Evolutionary conservation across 1,140 invertebrate genomes (phyloP).

Genomic region (Brachionus calyciflorus): DNA sequence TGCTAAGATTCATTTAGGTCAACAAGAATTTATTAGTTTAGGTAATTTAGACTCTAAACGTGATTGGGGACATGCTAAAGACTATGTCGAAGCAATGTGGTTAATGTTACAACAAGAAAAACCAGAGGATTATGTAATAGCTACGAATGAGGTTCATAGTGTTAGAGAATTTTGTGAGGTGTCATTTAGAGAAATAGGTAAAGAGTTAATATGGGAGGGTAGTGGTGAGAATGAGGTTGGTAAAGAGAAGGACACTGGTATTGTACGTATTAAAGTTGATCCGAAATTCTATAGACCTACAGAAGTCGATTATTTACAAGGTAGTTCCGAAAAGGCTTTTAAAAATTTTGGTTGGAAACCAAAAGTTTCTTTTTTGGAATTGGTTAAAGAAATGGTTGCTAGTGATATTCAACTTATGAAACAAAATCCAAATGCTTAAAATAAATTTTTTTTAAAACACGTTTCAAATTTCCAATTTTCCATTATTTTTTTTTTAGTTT

Average conservation of each 20-base stretch:
- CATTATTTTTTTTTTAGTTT: background rate
- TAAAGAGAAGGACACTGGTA: constrained; percentile 73
- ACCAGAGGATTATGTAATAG: constrained; percentile 94
- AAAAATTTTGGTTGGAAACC: constrained; percentile 80
- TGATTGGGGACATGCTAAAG: constrained; percentile 98
- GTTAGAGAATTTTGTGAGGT: constrained; percentile 93
- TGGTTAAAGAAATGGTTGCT: constrained; percentile 94
- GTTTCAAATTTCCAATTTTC: background rate
- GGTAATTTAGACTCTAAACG: constrained; percentile 92
- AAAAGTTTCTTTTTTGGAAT: constrained; percentile 73
- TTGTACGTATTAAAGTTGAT: constrained; percentile 82
- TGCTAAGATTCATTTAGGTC: constrained; percentile 86
- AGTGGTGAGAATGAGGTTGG: constrained; percentile 80
- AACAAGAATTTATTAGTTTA: constrained; percentile 80
- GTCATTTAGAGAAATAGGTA: constrained; percentile 71
- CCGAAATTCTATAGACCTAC: constrained; percentile 93
- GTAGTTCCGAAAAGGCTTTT: constrained; percentile 85
- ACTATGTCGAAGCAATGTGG: constrained; percentile 99
- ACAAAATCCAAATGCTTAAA: constrained; percentile 70
- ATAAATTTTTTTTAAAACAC: background rate
- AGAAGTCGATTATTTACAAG: constrained; percentile 81
- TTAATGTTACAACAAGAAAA: constrained; percentile 90
- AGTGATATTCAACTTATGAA: constrained; percentile 87
- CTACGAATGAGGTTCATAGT: constrained; percentile 88
- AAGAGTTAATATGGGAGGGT: constrained; percentile 79